Evolutionary conservation across 1,140 invertebrate species (phyloP), one percentile per base, ranked within the genome.

Genomic region (Achroia grisella): DNA sequence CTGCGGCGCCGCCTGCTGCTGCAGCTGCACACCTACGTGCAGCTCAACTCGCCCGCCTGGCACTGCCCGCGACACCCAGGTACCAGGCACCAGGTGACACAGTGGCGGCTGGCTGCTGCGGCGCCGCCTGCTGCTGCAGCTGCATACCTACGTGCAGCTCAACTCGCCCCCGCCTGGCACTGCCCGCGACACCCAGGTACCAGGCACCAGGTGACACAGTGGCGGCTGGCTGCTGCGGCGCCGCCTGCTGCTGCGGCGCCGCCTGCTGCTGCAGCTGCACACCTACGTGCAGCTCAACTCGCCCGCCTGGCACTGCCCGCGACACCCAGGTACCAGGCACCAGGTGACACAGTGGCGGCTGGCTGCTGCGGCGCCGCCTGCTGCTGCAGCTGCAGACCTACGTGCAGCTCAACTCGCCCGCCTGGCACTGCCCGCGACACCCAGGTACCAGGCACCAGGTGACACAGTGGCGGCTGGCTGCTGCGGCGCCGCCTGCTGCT

Each of bases 101-200:
- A n/a, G n/a, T 97, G 0, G 91, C 97, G 36, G n/a, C n/a, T 99
- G 97, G 97, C 89, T 98, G 86, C 86, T 99, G 45, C 93, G 95
- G 65, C 91, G 96, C 65, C 91, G 95, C 64, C 86, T 98, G 23
- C 83, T 99, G 4, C 87, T 97, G 57, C 97, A 99, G 82, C 86
- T 98, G 9, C 97, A 98, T 76, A 98, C 94, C 0, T 99, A 98
- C 68, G 90, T 98, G n/a, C 95, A 95, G 78, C 93, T 97, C 58
- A 91, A 96, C 88, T 92, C 92, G 44, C 92, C 90, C 4, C 35
- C 33, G 6, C 48, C 37, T 60, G 52, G 53, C 71, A 72, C 51
- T 62, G 64, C 64, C n/a, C n/a, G n/a, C n/a, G n/a, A n/a, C n/a
- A n/a, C n/a, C n/a, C n/a, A n/a, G n/a, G n/a, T n/a, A n/a, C n/a